Evolutionary conservation across 92 coral and sea anemone genomes (phyloP).

Genomic region (Hydrozoanthus gracilis): DNA sequence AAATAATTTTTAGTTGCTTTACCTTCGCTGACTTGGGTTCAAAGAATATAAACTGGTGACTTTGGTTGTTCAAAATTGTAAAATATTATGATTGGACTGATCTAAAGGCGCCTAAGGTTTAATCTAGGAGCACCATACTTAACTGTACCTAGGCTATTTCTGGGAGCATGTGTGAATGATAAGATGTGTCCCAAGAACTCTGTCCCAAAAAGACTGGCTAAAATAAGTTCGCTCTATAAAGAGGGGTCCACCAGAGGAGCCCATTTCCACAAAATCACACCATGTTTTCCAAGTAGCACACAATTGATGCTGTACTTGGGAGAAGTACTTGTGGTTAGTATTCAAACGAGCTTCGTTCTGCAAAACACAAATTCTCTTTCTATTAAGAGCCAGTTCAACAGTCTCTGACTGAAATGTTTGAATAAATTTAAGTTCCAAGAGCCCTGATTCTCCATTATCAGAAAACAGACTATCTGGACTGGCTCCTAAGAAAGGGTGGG

Average conservation of each 20-base stretch:
- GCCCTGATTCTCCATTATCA: constrained; percentile 56
- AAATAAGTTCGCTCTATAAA: constrained; percentile 52
- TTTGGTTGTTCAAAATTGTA: constrained; percentile 1
- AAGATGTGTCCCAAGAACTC: constrained; percentile 16
- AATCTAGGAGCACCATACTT: constrained; percentile 20
- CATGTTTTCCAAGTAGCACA: constrained; percentile 54
- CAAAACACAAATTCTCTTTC: constrained; percentile 54
- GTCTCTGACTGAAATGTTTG: constrained; percentile 55
- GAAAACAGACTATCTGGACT: constrained; percentile 66
- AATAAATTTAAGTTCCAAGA: constrained; percentile 64
- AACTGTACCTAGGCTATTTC: constrained; percentile 4
- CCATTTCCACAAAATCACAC: constrained; percentile 69
- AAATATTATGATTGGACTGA: background rate
- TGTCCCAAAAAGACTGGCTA: constrained; percentile 20
- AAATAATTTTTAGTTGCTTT: background rate
- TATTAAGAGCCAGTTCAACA: constrained; percentile 55
- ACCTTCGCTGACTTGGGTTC: background rate
- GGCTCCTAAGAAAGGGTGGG: constrained; percentile 64
- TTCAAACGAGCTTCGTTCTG: constrained; percentile 41
- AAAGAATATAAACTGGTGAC: background rate
- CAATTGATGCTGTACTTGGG: constrained; percentile 67
- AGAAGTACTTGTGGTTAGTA: constrained; percentile 61
- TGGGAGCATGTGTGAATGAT: constrained; percentile 13
- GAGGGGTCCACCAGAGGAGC: constrained; percentile 49
- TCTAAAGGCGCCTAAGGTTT: constrained; percentile 9